A percentile compares a stretch with the other conserved stretches of the same genome.
Conservation (phyloP, 2,797 vertebrate genomes). For the Diplodus puntazzo region DNA sequence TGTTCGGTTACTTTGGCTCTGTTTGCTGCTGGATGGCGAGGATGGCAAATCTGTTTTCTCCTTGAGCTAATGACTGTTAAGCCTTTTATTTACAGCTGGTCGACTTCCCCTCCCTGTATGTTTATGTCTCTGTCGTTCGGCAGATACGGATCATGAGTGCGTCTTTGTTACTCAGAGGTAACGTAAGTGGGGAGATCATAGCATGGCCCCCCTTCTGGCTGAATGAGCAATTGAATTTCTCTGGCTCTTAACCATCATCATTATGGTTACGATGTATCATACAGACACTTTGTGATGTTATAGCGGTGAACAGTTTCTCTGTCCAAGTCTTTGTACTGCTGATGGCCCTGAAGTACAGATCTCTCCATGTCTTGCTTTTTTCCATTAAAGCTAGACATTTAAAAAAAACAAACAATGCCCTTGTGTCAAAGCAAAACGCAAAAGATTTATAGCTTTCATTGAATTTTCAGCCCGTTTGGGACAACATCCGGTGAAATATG, state of each 20-base stretch:
- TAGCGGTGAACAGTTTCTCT: slow-evolving; percentile 4
- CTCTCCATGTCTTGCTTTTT: not conserved
- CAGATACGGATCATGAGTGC: slow-evolving; percentile 37
- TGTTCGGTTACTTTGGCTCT: not conserved
- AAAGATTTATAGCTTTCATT: slow-evolving; percentile 9
- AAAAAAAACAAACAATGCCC: not conserved
- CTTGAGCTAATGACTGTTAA: slow-evolving; percentile 34
- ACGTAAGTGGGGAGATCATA: slow-evolving; percentile 34
- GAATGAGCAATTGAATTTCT: slow-evolving; percentile 48
- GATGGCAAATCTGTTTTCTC: slow-evolving; percentile 29
- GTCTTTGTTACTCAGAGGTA: slow-evolving; percentile 39
- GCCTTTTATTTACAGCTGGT: slow-evolving; percentile 45
- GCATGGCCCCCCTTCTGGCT: slow-evolving; percentile 45
- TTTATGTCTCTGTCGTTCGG: slow-evolving; percentile 31
- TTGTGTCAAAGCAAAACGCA: slow-evolving; percentile 1
- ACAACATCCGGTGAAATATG: slow-evolving; percentile 5
- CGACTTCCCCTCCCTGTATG: slow-evolving; percentile 11
- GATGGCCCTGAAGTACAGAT: not conserved
- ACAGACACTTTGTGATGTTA: slow-evolving; percentile 18
- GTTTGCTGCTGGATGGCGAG: not conserved
- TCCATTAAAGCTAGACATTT: not conserved
- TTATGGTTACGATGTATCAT: slow-evolving; percentile 30
- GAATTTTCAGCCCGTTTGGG: not conserved
- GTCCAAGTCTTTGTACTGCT: not conserved
- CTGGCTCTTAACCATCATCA: slow-evolving; percentile 29